These are phyloP conservation scores for Pantherophis alleghaniensis DNA, from an alignment of 2,797 vertebrate genomes.

Conservation along the genomic window DNA sequence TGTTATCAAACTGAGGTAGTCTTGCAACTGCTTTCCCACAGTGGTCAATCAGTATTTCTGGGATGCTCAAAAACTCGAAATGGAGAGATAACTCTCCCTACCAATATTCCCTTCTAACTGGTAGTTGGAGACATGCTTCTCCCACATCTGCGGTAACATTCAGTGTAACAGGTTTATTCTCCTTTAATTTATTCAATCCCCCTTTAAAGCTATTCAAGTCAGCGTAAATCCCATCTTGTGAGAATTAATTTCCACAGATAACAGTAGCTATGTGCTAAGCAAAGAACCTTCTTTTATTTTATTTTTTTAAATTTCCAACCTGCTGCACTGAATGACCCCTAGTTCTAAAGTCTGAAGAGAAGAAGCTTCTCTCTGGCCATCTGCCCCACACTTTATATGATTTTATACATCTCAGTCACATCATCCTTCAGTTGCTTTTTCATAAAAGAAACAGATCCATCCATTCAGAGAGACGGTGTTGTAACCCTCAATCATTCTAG, in stretches of 20 bases:
- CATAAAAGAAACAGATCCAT: background rate
- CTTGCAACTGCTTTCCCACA: background rate
- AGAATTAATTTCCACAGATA: background rate
- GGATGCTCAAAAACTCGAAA: background rate
- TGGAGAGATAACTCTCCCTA: background rate
- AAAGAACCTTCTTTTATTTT: background rate
- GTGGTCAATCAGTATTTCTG: background rate
- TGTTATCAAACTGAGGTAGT: background rate
- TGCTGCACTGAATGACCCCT: background rate
- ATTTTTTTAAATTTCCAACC: background rate
- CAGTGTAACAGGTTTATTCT: background rate
- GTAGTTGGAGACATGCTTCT: background rate
- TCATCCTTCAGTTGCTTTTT: background rate
- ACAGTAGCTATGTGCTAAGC: background rate
- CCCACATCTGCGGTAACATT: background rate
- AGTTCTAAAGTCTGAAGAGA: background rate
- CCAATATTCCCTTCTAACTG: background rate
- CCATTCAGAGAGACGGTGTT: background rate
- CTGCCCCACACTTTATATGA: background rate
- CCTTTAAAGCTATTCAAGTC: background rate
- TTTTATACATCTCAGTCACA: background rate
- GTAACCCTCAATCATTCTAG: background rate
- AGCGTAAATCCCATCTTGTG: background rate
- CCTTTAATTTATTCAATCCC: background rate
- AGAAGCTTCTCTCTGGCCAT: background rate